phyloP scores from a whole-genome alignment of 2,888 invertebrate species.

The Andrena minutula region DNA sequence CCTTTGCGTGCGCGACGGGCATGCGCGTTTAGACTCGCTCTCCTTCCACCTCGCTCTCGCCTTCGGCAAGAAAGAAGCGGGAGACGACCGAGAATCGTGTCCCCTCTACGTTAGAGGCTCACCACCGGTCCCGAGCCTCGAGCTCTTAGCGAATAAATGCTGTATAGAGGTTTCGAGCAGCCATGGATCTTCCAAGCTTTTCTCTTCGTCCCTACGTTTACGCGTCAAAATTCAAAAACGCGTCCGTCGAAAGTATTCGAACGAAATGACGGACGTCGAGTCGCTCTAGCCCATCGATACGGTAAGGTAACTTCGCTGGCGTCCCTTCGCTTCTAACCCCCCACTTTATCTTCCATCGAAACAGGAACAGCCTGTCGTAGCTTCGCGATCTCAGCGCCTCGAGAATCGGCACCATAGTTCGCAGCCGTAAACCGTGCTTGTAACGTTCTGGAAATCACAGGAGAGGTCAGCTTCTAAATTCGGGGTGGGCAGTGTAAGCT shows the following conservation, averaged over 20 bases:
- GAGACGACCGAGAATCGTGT: not conserved
- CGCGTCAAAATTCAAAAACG: constrained; percentile 11
- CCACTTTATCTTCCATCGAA: not conserved
- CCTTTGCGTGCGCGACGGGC: no score
- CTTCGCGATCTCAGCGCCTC: no score
- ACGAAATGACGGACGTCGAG: not conserved
- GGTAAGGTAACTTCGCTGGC: not conserved
- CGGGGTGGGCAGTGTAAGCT: constrained; percentile 81
- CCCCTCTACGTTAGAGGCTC: no score
- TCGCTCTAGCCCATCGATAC: not conserved
- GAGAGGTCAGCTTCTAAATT: constrained; percentile 70
- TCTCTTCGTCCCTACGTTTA: constrained; percentile 13
- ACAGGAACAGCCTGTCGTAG: constrained; percentile 28
- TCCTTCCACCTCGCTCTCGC: no score
- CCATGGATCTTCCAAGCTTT: constrained; percentile 27
- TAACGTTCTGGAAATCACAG: constrained; percentile 65
- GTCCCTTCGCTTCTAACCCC: not conserved
- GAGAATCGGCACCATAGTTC: not conserved
- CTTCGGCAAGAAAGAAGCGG: not conserved
- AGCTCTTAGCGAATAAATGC: no score
- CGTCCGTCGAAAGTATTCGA: not conserved
- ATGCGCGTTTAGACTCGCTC: no score
- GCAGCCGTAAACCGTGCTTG: constrained; percentile 16
- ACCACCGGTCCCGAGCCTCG: no score
- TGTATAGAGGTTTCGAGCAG: no score